Conservation (phyloP, 1,140 invertebrate genomes). For the Danaus plexippus region DNA sequence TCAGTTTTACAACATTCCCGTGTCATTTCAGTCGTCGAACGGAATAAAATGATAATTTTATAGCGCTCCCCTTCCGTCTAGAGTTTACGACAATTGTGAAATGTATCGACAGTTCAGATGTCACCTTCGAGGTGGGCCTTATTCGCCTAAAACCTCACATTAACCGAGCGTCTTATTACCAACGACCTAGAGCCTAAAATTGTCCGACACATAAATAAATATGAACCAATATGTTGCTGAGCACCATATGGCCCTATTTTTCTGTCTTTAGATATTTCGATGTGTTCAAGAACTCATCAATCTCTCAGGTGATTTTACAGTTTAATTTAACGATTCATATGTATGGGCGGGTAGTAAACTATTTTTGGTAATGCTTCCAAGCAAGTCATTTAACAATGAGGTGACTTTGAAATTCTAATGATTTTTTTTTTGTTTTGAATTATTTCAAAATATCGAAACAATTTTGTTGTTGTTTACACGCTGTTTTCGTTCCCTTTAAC, state of each 20-base stretch:
- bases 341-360: constrained; percentile 10
- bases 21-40: constrained; percentile 70
- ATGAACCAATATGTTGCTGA: constrained; percentile 23
- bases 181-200: constrained; percentile 35
- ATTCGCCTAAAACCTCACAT: constrained; percentile 9
- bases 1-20: constrained; percentile 70
- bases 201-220: constrained; percentile 9
- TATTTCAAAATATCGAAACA: neutral
- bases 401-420: neutral
- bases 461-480: constrained; percentile 2
- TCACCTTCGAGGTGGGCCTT: constrained; percentile 53
- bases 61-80: constrained; percentile 67
- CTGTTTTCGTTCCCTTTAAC: constrained; percentile 7
- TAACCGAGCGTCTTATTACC: constrained; percentile 23
- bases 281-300: constrained; percentile 51
- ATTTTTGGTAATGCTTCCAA: constrained; percentile 9
- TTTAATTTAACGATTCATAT: constrained; percentile 23
- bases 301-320: constrained; percentile 56
- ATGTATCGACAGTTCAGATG: constrained; percentile 68
- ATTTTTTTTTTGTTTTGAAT: neutral
- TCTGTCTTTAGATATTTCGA: constrained; percentile 48
- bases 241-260: constrained; percentile 53
- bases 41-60: constrained; percentile 72
- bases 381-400: neutral
- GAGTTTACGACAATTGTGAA: constrained; percentile 71